These are phyloP conservation scores for rat (Rattus norvegicus) DNA, from an alignment of 2,113 vertebrate genomes.

Conservation along the genomic window DNA sequence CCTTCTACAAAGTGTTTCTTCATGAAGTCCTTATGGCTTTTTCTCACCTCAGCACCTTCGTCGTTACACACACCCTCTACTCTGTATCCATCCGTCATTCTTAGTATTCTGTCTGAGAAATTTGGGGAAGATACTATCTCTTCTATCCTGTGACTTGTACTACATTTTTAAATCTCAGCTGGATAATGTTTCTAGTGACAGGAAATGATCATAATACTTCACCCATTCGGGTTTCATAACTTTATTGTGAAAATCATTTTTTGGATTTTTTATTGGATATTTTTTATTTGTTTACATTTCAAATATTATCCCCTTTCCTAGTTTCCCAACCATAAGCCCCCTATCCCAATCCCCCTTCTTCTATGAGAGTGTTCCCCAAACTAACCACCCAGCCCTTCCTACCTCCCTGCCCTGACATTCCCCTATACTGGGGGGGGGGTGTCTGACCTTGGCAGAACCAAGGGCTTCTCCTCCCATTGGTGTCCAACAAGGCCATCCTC, in stretches of 20 bases:
- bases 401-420: too few relatives aligned
- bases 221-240: conserved; percentile 33
- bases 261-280: too few relatives aligned
- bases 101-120: conserved; percentile 57
- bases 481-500: too few relatives aligned
- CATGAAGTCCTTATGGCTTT: not conserved
- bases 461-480: too few relatives aligned
- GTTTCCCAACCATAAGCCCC: too few relatives aligned
- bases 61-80: not conserved
- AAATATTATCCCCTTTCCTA: too few relatives aligned
- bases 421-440: too few relatives aligned
- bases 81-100: conserved; percentile 32
- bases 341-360: too few relatives aligned
- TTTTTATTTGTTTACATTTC: too few relatives aligned
- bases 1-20: not conserved
- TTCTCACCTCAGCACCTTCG: not conserved
- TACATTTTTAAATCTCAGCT: conserved; percentile 60
- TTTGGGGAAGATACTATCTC: conserved; percentile 59
- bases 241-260: not conserved
- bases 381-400: too few relatives aligned
- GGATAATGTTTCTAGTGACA: conserved; percentile 55
- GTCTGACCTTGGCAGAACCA: too few relatives aligned
- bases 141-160: conserved; percentile 40
- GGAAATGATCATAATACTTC: conserved; percentile 67
- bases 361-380: too few relatives aligned